Base-by-base conservation (phyloP, 2,113 vertebrate species). In the Serinus canaria region DNA sequence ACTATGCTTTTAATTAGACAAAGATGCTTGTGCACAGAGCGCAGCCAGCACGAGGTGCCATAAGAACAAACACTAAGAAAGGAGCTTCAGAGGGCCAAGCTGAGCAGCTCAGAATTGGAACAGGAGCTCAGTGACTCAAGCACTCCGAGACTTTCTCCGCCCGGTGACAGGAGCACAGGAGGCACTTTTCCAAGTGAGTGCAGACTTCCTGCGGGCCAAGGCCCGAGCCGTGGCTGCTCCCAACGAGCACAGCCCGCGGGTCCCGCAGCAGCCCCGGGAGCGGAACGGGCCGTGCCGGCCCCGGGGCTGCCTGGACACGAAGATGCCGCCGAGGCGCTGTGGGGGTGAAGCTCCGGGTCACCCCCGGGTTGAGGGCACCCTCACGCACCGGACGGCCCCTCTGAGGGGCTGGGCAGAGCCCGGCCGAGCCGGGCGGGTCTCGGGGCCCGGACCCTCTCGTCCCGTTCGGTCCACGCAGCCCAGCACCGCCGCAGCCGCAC, bases 181-280 rank as follows among this genome's bases (percentile, higher is more conserved):
- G 22, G 9, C 2, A 7, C 15, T 13, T 25, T 27, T 11, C 2
- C 53, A 3, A 53, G 41, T 0, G 33, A 19, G 23, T 0, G 9
- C 25, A 4, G 49, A 1, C n/a, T 19, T 3, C 4, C 24, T 2
- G 35, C 0, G 8, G 0, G 3, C 31, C 76, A 3, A 15, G 37
- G 3, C 1, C 28, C 24, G 35, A 3, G 0, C 0, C 0, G 35
- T 0, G 39, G 74, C 5, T 10, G 60, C 2, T 49, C 30, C 15
- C 0, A 49, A 2, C 1, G 2, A 28, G 31, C 27, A 1, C 7
- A 13, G 72, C 67, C 37, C 20, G 46, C 28, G 30, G 31, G 19
- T 1, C 2, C 41, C 27, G 20, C 67, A 3, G 67, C 33, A 33
- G 13, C 13, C n/a, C 59, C 28, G 3, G 31, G 22, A 33, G 58